These are phyloP conservation scores for Pseudopipra pipra DNA, from an alignment of 2,113 vertebrate genomes.

Conservation along the genomic window DNA sequence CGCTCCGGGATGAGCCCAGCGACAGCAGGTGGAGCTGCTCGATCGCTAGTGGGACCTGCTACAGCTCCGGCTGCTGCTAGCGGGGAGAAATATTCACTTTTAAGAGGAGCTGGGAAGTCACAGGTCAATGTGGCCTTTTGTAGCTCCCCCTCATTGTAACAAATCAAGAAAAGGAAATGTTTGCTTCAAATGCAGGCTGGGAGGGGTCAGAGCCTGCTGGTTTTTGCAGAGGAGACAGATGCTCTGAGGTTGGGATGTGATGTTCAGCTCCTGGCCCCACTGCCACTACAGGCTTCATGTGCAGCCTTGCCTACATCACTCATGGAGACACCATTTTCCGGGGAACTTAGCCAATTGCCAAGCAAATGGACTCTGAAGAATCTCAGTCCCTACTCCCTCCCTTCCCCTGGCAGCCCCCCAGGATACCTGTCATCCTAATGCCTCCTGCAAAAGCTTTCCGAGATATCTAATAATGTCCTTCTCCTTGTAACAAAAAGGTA, in stretches of 20 bases:
- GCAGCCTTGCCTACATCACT: background rate
- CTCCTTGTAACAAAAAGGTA: background rate
- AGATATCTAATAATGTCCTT: background rate
- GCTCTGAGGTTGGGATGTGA: background rate
- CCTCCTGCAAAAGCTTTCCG: background rate
- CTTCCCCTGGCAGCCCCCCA: background rate
- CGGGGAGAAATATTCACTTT: rapidly evolving
- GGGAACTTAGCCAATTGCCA: background rate
- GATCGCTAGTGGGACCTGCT: background rate
- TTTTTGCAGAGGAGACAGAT: rapidly evolving
- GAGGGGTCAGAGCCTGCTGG: background rate
- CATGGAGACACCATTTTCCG: background rate
- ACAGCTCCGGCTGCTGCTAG: background rate
- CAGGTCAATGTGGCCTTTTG: rapidly evolving
- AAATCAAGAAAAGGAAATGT: background rate
- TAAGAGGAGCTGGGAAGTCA: background rate
- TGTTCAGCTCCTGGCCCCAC: rapidly evolving
- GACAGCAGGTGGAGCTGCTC: constrained; percentile 58
- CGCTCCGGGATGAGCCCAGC: background rate
- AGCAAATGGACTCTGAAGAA: background rate
- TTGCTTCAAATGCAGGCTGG: background rate
- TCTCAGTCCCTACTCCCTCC: background rate
- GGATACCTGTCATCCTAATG: background rate
- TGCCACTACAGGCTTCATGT: background rate
- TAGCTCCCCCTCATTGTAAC: background rate